Evolutionary conservation across 2,797 vertebrate genomes (phyloP), one percentile per base, ranked within the genome.

Genomic region (Crenichthys baileyi): DNA sequence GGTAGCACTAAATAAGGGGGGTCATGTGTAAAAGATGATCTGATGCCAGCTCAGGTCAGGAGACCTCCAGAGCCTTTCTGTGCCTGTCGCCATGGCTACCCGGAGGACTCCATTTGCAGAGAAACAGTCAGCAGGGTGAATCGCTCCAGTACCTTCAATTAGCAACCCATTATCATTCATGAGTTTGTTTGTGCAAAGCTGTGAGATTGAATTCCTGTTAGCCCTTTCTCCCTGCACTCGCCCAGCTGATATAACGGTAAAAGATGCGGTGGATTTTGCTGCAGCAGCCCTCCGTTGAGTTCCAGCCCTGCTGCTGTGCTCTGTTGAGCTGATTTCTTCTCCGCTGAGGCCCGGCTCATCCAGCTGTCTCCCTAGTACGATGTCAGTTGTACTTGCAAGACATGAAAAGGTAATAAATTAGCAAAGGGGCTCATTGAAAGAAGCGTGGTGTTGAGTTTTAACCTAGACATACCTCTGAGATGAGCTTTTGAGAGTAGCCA

Each of bases 161-260:
- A 93, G 87, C 87, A 58, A 76, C 50, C 79, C 74, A 91, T 94
- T 94, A 93, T 92, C 92, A 94, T 92, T 92, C 93, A 93, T 91
- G 92, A 91, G 89, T 92, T 92, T 91, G 91, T 91, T 90, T 93
- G 89, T 89, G 91, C 90, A 88, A 82, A 84, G 91, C 89, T 87
- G 90, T 80, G 70, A 88, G 91, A 92, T 80, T 90, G 88, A 86
- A 92, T 90, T 89, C 78, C 79, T 82, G 90, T 90, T 90, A 84
- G 87, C 78, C 74, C 83, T 83, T 75, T 24, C 85, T 76, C 78
- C 74, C 73, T 51, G 76, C 81, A 44, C 79, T 73, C 3, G 77
- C 72, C 67, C 78, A 29, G 79, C 89, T 89, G 90, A 90, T 79
- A 72, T 79, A 78, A 84, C 8, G 73, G 58, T 76, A 63, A 82